phyloP scores from a whole-genome alignment of 1,140 invertebrate species.

The Zaprionus africanus region DNA sequence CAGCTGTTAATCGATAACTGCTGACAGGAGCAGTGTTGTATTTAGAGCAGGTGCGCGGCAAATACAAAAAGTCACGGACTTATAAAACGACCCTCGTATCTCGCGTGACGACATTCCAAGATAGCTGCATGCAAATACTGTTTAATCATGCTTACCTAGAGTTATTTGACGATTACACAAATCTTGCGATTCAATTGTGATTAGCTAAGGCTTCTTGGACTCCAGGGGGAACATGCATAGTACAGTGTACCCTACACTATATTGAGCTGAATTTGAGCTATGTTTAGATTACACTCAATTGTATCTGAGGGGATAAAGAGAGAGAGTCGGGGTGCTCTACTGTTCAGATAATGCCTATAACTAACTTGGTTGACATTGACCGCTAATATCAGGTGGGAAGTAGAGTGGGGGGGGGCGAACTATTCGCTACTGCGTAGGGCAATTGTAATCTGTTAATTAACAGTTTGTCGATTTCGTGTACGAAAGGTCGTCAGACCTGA shows the following conservation, averaged over 20 bases:
- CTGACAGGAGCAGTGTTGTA: too few relatives aligned
- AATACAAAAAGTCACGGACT: too few relatives aligned
- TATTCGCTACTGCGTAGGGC: background rate
- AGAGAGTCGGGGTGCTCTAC: background rate
- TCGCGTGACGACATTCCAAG: background rate
- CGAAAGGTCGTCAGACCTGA: background rate
- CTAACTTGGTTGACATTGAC: background rate
- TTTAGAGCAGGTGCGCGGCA: too few relatives aligned
- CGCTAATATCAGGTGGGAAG: background rate
- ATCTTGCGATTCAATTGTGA: background rate
- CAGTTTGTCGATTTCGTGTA: constrained; percentile 11
- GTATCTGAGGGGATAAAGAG: background rate
- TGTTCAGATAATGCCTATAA: background rate
- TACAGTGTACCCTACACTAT: background rate
- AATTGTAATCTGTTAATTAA: constrained; percentile 18
- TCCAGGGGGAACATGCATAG: background rate
- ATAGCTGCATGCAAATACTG: background rate
- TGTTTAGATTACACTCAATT: background rate
- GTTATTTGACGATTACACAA: background rate
- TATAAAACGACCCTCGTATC: too few relatives aligned
- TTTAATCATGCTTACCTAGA: background rate
- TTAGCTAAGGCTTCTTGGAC: background rate
- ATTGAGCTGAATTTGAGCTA: background rate
- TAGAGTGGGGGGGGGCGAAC: background rate
- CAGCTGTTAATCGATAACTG: too few relatives aligned